Evolutionary conservation across 2,113 vertebrate species (phyloP), one percentile per base, ranked within the genome.

Genomic region (Neofelis nebulosa): DNA sequence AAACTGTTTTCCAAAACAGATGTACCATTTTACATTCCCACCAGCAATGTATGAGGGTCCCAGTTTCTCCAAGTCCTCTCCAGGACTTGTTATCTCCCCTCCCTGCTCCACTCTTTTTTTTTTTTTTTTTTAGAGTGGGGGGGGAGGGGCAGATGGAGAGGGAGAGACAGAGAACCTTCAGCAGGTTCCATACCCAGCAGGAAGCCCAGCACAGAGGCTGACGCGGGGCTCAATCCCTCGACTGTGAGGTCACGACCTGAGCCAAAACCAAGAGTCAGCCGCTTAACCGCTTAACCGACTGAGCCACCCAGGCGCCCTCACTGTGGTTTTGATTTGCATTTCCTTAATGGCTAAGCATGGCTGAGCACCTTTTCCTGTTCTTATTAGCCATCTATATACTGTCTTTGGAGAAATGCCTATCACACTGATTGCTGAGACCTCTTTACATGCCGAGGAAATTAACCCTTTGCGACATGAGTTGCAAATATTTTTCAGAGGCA

Each of bases 1-100:
- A 82, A 38, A 68, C 33, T 50, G 29, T 66, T 76, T 73, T 89
- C 90, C 76, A 89, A 89, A 95, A 31, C 57, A 88, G 45, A 74
- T 66, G 23, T 16, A 74, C 15, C 55, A 66, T 74, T 92, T 86
- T 48, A 29, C 6, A 57, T 31, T 66, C 55, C 18, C 50, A 33
- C 31, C 65, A 68, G 33, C 57, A 21, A n/a, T 45, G 29, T 31
- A 21, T n/a, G 21, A 78, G 38, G 36, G 21, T 65, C 73, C 82
- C 19, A 50, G 14, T 69, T 63, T 52, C 33, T 86, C 68, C 36
- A 25, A 1, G 36, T 85, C 33, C 11, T 50, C 33, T 63, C 66
- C 8, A 61, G 73, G 13, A 45, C 55, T 87, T 91, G 8, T 73
- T 81, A 55, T 33, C 55, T 50, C 41, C n/a, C 19, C 6, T 33